Evolutionary conservation across 1,140 invertebrate species (phyloP).

Genomic region (Latrodectus geometricus): DNA sequence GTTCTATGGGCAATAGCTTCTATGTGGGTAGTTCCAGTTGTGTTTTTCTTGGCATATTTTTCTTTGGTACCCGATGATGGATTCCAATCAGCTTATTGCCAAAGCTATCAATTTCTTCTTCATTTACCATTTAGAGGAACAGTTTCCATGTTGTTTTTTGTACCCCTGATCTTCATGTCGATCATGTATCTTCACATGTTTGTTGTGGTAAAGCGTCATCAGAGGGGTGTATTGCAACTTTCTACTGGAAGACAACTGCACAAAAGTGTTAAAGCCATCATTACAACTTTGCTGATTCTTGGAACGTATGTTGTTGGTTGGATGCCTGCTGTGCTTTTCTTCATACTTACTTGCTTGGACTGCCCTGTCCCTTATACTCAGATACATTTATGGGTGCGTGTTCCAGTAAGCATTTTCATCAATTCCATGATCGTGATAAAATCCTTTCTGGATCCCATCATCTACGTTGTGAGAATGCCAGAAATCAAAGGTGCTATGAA

Average conservation of each 20-base stretch:
- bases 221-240: slow-evolving; percentile 69
- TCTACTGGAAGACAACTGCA: slow-evolving; percentile 30
- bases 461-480: slow-evolving; percentile 77
- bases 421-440: slow-evolving; percentile 74
- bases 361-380: slow-evolving; percentile 66
- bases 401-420: slow-evolving; percentile 61
- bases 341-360: slow-evolving; percentile 72
- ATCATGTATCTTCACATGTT: slow-evolving; percentile 76
- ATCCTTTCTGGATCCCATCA: slow-evolving; percentile 76
- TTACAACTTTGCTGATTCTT: slow-evolving; percentile 78
- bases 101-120: slow-evolving; percentile 36
- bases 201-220: slow-evolving; percentile 72
- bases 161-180: slow-evolving; percentile 73
- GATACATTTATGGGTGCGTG: slow-evolving; percentile 50
- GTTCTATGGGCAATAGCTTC: slow-evolving; percentile 70
- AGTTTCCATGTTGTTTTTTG: slow-evolving; percentile 68
- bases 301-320: slow-evolving; percentile 48
- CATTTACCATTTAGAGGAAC: slow-evolving; percentile 70
- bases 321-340: slow-evolving; percentile 73
- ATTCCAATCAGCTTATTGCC: slow-evolving; percentile 66
- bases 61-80: slow-evolving; percentile 69
- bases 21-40: slow-evolving; percentile 73
- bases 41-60: slow-evolving; percentile 73
- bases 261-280: slow-evolving; percentile 75
- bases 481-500: slow-evolving; percentile 70